phyloP scores from a whole-genome alignment of 1,140 invertebrate species.

The Sinella curviseta region DNA sequence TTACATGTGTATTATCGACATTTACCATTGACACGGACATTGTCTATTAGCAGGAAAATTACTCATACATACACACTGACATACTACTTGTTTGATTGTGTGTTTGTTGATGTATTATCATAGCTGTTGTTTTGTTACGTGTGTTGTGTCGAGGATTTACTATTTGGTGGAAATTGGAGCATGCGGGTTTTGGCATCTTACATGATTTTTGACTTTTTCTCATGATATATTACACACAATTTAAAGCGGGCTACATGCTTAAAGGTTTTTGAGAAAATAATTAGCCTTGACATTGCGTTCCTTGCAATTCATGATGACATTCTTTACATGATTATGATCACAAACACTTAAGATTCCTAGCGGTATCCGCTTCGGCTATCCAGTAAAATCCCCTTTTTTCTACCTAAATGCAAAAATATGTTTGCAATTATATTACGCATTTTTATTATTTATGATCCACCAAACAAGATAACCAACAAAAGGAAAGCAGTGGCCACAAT shows the following conservation, averaged over 20 bases:
- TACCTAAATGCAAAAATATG: neutral
- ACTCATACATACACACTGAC: too few species aligned
- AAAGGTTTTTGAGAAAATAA: neutral
- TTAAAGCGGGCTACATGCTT: neutral
- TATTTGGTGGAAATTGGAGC: neutral
- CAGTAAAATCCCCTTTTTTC: neutral
- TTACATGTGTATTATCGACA: neutral
- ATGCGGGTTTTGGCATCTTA: too few species aligned
- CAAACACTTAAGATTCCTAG: neutral
- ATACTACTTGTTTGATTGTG: too few species aligned
- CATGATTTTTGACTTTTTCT: neutral
- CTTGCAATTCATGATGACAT: neutral
- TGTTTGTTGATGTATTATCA: too few species aligned
- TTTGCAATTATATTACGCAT: neutral
- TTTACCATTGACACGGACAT: too few species aligned
- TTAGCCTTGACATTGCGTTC: neutral
- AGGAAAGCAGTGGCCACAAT: neutral
- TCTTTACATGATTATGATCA: neutral
- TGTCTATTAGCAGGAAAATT: neutral
- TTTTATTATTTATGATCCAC: neutral
- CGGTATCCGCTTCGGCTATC: neutral
- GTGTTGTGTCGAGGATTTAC: too few species aligned
- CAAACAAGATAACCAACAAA: neutral
- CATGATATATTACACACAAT: neutral
- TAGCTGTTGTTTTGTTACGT: too few species aligned